phyloP scores from a whole-genome alignment of 1,140 invertebrate species.

The Archivesica marissinica region DNA sequence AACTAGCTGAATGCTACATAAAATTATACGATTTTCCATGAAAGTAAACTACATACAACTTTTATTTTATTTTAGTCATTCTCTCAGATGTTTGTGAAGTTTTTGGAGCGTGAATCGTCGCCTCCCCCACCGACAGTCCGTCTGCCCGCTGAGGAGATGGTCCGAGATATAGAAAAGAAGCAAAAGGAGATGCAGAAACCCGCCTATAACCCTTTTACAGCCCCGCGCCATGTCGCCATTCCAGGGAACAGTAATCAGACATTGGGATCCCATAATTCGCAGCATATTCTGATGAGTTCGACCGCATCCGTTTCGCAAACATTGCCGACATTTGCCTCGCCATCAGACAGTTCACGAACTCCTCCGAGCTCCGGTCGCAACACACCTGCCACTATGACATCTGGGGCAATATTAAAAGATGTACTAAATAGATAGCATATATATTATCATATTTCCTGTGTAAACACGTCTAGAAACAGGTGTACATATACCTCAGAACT shows the following conservation, averaged over 20 bases:
- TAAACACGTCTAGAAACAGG: no score
- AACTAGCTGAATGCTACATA: constrained; percentile 53
- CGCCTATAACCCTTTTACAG: constrained; percentile 81
- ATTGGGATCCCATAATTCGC: constrained; percentile 42
- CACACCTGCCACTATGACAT: constrained; percentile 64
- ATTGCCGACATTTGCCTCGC: constrained; percentile 62
- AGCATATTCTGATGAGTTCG: constrained; percentile 66
- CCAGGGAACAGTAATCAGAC: constrained; percentile 58
- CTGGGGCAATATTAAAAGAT: constrained; percentile 78
- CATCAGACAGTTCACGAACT: constrained; percentile 34
- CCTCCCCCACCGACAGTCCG: constrained; percentile 87
- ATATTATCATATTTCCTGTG: no score
- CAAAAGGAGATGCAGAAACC: constrained; percentile 71
- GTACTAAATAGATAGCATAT: constrained; percentile 68
- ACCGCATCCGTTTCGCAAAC: constrained; percentile 56
- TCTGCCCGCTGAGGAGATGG: constrained; percentile 86
- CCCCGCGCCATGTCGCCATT: constrained; percentile 79
- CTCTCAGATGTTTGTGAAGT: constrained; percentile 94
- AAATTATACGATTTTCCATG: not conserved
- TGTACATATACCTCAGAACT: no score
- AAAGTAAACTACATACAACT: not conserved
- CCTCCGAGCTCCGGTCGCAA: constrained; percentile 51
- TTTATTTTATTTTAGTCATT: constrained; percentile 86
- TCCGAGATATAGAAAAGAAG: constrained; percentile 76
- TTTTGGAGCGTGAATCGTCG: constrained; percentile 93